Percentiles rank a stretch among this genome's conserved stretches.
Conservation (phyloP, 2,113 vertebrate genomes). For the Festucalex cinctus region DNA sequence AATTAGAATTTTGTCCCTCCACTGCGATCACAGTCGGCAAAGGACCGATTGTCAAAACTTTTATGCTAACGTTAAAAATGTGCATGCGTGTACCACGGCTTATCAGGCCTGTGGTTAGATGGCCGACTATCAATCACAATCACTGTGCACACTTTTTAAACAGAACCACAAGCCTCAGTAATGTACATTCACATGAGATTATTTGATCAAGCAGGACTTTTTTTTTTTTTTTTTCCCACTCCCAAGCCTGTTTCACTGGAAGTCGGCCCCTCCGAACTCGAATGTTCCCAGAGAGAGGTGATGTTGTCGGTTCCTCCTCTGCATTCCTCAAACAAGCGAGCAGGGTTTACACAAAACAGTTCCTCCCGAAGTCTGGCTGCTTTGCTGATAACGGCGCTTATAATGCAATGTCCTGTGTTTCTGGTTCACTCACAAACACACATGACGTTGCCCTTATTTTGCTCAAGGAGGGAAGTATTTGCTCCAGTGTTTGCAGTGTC, state of each 20-base stretch:
- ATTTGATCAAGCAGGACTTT: conserved; percentile 53
- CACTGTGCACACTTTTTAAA: conserved; percentile 45
- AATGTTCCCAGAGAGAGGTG: conserved; percentile 31
- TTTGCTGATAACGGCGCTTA: conserved; percentile 23
- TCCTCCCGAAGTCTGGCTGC: conserved; percentile 1
- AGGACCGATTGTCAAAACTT: background rate
- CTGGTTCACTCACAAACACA: background rate
- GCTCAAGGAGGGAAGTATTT: conserved; percentile 5
- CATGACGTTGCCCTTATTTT: conserved; percentile 3
- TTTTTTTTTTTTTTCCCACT: conserved; percentile 7
- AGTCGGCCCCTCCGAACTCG: conserved; percentile 32
- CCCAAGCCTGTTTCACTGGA: background rate
- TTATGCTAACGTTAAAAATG: no score
- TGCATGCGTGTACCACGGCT: background rate
- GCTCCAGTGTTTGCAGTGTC: background rate
- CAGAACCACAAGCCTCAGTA: conserved; percentile 26
- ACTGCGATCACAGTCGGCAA: background rate
- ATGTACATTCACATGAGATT: conserved; percentile 41
- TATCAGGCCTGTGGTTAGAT: conserved; percentile 41
- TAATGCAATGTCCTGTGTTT: background rate
- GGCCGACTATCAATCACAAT: conserved; percentile 36
- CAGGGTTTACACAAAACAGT: conserved; percentile 59
- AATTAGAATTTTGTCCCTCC: background rate
- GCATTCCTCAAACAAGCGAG: conserved; percentile 53
- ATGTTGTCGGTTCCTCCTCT: conserved; percentile 40